A percentile compares a stretch with the other conserved stretches of the same genome.
Evolutionary conservation across 2,797 vertebrate genomes (phyloP).

Genomic region (Kryptopterus vitreolus): DNA sequence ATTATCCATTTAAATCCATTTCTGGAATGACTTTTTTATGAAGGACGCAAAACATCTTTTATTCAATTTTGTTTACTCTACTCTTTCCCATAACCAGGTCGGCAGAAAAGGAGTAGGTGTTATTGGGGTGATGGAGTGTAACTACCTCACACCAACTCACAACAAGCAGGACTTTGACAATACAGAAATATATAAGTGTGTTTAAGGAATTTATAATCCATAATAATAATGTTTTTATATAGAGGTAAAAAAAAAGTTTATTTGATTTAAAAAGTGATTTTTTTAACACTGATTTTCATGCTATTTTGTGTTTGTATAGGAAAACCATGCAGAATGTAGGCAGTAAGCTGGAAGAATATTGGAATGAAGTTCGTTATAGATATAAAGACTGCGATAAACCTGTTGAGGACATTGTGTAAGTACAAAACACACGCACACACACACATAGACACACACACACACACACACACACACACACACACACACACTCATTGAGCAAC

Average conservation of each 20-base stretch:
- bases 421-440: slow-evolving; percentile 22
- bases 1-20: background rate
- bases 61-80: background rate
- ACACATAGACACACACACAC: background rate
- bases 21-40: background rate
- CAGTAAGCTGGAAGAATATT: slow-evolving; percentile 89
- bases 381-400: slow-evolving; percentile 61
- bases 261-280: too few relatives aligned
- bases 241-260: too few relatives aligned
- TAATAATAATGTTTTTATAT: background rate
- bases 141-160: slow-evolving; percentile 91
- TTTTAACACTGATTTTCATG: background rate
- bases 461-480: background rate
- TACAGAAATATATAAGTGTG: slow-evolving; percentile 91
- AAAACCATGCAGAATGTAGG: slow-evolving; percentile 81
- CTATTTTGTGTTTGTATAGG: slow-evolving; percentile 62
- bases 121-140: slow-evolving; percentile 91
- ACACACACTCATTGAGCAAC: too few relatives aligned
- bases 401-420: slow-evolving; percentile 77
- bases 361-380: slow-evolving; percentile 81
- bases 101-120: slow-evolving; percentile 90
- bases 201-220: background rate
- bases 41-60: background rate
- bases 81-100: slow-evolving; percentile 68
- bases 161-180: slow-evolving; percentile 96